Conservation (phyloP, 2,113 vertebrate genomes). For the Chrysemys picta region DNA sequence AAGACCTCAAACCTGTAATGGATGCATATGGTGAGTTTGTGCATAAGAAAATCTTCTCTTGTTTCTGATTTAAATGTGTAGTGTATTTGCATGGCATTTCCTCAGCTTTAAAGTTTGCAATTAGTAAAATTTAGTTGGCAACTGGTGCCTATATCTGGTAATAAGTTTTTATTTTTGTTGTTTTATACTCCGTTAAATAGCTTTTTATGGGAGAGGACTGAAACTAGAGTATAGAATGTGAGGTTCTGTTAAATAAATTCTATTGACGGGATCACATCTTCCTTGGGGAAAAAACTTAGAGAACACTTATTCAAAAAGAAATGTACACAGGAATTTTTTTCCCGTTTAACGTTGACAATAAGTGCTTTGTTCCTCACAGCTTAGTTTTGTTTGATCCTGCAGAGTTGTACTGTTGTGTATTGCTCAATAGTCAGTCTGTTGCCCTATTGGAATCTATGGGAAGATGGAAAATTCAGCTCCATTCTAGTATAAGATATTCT, state of each 20-base stretch:
- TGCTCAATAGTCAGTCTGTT: not conserved
- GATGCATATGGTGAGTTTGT: constrained; percentile 91
- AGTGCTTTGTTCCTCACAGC: not conserved
- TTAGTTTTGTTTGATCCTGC: not conserved
- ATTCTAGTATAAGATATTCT: not conserved
- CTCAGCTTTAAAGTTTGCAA: not conserved
- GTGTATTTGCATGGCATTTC: not conserved
- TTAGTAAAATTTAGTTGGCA: not conserved
- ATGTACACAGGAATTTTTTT: not conserved
- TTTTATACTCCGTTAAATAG: not conserved
- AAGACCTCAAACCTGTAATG: constrained; percentile 97
- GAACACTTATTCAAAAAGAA: not conserved
- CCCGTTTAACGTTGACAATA: not conserved
- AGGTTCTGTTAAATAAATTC: not conserved
- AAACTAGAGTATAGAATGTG: not conserved
- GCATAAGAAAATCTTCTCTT: not conserved
- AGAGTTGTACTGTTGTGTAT: not conserved
- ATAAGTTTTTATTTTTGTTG: not conserved
- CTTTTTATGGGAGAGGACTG: not conserved
- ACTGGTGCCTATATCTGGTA: not conserved
- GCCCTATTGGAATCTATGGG: not conserved
- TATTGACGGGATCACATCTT: not conserved
- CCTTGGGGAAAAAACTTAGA: not conserved
- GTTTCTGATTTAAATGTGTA: not conserved
- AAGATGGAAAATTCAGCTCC: not conserved